Evolutionary conservation across 92 coral and sea anemone genomes (phyloP).

Genomic region (Siderastrea siderea): DNA sequence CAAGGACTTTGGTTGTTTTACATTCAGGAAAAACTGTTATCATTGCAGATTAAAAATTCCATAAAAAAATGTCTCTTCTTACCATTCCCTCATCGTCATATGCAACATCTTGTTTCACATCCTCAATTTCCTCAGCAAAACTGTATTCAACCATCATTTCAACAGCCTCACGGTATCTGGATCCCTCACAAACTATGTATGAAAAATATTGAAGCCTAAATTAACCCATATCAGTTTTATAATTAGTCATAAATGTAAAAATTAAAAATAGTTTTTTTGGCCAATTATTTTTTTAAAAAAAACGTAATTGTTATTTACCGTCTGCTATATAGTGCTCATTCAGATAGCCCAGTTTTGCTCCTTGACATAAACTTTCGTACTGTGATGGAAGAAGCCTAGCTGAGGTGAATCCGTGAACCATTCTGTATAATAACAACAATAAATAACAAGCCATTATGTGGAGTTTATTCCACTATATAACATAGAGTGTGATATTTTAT

Average conservation of each 20-base stretch:
- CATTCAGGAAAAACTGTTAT: not conserved
- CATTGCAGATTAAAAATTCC: not conserved
- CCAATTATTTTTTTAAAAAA: too few relatives aligned
- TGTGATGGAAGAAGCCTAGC: slow-evolving; percentile 27
- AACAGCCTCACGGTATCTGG: slow-evolving; percentile 29
- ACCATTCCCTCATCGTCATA: not conserved
- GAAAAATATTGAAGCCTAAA: not conserved
- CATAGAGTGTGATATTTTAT: too few relatives aligned
- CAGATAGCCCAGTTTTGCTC: slow-evolving; percentile 20
- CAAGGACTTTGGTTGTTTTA: not conserved
- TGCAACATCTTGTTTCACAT: not conserved
- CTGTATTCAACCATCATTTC: slow-evolving; percentile 14
- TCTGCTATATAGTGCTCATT: slow-evolving; percentile 23
- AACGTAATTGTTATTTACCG: not conserved
- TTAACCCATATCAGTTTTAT: not conserved
- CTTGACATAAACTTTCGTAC: slow-evolving; percentile 27
- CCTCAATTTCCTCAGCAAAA: not conserved
- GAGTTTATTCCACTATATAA: too few relatives aligned
- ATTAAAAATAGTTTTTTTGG: too few relatives aligned
- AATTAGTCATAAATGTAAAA: not conserved
- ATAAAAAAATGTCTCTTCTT: not conserved
- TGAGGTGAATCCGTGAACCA: too few relatives aligned
- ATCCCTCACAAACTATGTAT: slow-evolving; percentile 1
- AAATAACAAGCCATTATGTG: too few relatives aligned
- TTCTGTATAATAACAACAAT: too few relatives aligned